Conservation (phyloP, 2,888 invertebrate genomes). For the Tubulanus polymorphus region DNA sequence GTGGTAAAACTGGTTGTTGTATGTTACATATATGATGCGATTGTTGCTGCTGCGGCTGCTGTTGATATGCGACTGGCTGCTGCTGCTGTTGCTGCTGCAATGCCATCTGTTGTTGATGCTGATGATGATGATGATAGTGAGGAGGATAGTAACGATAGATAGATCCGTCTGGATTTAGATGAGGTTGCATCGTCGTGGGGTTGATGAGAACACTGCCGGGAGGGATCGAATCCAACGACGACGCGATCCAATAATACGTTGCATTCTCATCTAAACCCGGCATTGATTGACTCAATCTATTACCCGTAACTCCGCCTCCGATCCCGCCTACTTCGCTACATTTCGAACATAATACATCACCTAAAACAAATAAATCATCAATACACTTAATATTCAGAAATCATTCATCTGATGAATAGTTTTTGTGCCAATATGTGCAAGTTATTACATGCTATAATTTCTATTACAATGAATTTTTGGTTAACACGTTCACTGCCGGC, state of each 20-base stretch:
- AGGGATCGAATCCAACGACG: constrained; percentile 79
- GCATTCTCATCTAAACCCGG: constrained; percentile 14
- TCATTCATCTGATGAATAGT: background rate
- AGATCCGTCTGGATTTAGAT: constrained; percentile 72
- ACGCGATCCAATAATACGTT: constrained; percentile 69
- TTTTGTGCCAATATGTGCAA: no score
- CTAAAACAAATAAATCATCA: background rate
- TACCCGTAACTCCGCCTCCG: no score
- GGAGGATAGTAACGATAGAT: constrained; percentile 72
- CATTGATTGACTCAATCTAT: background rate
- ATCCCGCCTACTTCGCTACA: no score
- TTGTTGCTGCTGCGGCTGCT: constrained; percentile 4
- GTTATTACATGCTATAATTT: no score
- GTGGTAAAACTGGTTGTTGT: no score
- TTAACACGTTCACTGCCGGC: no score
- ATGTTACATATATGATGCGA: no score
- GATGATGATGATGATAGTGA: background rate
- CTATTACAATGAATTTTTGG: no score
- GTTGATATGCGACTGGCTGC: background rate
- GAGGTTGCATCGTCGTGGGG: constrained; percentile 68
- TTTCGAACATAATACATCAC: no score
- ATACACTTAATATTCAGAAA: background rate
- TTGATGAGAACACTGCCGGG: constrained; percentile 84
- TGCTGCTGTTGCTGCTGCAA: constrained; percentile 3
- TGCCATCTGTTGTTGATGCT: constrained; percentile 3